phyloP scores from a whole-genome alignment of 2,888 invertebrate genomes.

The Chaitophorus viminalis region DNA sequence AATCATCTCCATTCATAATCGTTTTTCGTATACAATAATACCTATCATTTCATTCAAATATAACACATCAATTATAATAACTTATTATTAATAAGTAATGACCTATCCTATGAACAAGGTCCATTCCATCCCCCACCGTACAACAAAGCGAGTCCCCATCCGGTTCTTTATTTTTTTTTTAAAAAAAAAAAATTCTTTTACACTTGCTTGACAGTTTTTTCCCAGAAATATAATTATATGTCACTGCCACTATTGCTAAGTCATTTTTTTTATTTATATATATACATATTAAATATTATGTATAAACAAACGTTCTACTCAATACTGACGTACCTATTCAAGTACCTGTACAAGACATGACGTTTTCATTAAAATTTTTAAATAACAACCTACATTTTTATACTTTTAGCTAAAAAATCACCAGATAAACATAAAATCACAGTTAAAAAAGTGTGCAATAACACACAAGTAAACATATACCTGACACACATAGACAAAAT shows the following conservation, averaged over 20 bases:
- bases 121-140: no score
- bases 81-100: no score
- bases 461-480: background rate
- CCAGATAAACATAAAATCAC: background rate
- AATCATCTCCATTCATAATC: no score
- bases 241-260: background rate
- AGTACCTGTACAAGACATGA: background rate
- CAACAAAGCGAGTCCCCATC: no score
- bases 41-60: no score
- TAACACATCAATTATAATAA: no score
- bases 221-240: background rate
- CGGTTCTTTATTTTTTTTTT: no score
- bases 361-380: background rate
- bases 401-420: background rate
- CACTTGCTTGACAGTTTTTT: background rate
- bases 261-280: background rate
- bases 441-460: background rate
- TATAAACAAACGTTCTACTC: background rate
- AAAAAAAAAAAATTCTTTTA: background rate
- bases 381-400: background rate
- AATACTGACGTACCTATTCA: background rate
- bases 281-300: background rate
- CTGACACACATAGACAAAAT: background rate
- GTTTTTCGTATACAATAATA: no score
- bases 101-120: no score